A percentile compares a stretch with the other conserved stretches of the same genome.
phyloP scores from a whole-genome alignment of 2,113 vertebrate genomes.

The Cygnus buccinator region DNA sequence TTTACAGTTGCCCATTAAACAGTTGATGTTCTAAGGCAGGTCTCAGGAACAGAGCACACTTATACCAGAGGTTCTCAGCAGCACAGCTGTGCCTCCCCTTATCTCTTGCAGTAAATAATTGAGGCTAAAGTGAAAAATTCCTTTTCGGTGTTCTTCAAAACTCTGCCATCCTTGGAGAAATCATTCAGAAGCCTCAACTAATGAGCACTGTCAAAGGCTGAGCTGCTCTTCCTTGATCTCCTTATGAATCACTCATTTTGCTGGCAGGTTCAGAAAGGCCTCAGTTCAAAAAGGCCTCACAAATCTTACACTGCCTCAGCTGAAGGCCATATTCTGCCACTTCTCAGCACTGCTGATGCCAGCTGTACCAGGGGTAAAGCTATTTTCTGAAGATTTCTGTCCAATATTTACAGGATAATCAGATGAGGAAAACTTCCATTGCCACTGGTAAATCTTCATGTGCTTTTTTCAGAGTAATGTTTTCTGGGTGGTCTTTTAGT shows the following conservation, averaged over 20 bases:
- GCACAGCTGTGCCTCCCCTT: not conserved
- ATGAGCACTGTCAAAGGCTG: not conserved
- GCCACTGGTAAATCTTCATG: not conserved
- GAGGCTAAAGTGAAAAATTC: not conserved
- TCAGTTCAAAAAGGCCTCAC: not conserved
- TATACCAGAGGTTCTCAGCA: not conserved
- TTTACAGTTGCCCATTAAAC: not conserved
- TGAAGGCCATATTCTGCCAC: not conserved
- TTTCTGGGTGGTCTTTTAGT: not conserved
- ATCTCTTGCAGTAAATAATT: not conserved
- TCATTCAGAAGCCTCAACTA: not conserved
- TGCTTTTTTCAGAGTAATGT: not conserved
- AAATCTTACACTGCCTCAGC: not conserved
- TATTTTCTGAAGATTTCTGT: not conserved
- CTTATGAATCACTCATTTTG: not conserved
- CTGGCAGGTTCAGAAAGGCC: not conserved
- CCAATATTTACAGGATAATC: not conserved
- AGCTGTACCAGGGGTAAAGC: not conserved
- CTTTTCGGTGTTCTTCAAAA: not conserved
- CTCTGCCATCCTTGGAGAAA: not conserved
- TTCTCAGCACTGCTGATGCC: not conserved
- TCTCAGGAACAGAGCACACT: not conserved
- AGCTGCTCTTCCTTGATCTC: conserved; percentile 19
- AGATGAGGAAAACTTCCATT: not conserved
- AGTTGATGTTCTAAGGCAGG: not conserved